phyloP scores from a whole-genome alignment of 2,797 vertebrate species.

The Epinephelus awoara region DNA sequence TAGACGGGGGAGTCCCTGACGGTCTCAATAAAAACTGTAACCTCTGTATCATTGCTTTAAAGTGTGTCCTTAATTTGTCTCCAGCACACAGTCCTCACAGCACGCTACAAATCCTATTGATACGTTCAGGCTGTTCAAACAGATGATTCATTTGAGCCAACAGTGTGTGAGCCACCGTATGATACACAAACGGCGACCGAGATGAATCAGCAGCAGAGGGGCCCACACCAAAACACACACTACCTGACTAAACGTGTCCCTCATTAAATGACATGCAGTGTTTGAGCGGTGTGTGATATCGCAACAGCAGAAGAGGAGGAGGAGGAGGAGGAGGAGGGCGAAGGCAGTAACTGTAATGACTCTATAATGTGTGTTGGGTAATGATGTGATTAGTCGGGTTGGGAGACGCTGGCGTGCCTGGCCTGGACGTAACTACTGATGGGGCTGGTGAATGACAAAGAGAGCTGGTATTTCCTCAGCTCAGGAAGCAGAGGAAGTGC shows the following conservation, averaged over 20 bases:
- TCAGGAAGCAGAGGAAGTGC: constrained; percentile 76
- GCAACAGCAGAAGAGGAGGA: background rate
- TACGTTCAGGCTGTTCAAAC: constrained; percentile 65
- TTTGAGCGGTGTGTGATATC: background rate
- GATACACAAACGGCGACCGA: constrained; percentile 21
- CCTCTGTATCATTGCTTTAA: background rate
- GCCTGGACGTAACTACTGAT: background rate
- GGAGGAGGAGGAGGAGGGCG: background rate
- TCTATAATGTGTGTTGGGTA: background rate
- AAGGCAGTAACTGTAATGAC: background rate
- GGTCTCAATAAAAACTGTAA: background rate
- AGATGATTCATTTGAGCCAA: constrained; percentile 75
- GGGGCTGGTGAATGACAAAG: constrained; percentile 40
- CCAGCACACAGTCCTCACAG: background rate
- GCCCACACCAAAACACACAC: constrained; percentile 75
- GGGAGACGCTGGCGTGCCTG: constrained; percentile 7
- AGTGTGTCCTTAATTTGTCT: constrained; percentile 7
- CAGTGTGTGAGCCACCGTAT: constrained; percentile 40
- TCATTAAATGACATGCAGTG: background rate
- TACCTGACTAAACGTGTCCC: constrained; percentile 40
- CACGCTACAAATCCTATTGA: constrained; percentile 27
- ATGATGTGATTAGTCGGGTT: background rate
- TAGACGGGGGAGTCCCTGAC: no score
- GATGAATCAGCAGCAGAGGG: constrained; percentile 62
- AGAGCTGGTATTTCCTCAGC: constrained; percentile 69